Base-by-base conservation (phyloP, 2,797 vertebrate species). In the Acridotheres tristis region DNA sequence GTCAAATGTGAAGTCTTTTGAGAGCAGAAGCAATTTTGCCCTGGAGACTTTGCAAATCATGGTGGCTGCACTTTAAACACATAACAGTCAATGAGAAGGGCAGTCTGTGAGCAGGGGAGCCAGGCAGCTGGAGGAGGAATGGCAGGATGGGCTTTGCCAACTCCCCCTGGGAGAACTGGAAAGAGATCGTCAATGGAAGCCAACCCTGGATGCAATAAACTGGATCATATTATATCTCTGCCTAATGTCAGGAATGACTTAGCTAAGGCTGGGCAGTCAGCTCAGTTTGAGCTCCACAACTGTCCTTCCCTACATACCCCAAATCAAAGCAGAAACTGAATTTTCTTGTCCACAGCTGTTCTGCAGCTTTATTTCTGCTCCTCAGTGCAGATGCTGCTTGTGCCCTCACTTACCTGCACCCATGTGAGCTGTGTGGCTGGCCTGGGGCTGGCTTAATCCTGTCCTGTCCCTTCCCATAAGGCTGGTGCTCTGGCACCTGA, bases 381-480 rank as follows among this genome's bases (percentile, higher is more conserved):
- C 57, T 77, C 1, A 3, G 21, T 55, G 36, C 25, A 17, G 36
- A 54, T 0, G 0, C 43, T 62, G 51, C 40, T 48, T 21, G 7
- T 47, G 57, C 25, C 40, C 8, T 80, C 0, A 0, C 54, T 74
- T 48, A 71, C 4, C 43, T 73, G n/a, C 6, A 9, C 17, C 55
- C 1, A 0, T 0, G 2, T 55, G 50, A 45, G 76, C 51, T 88
- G 36, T 11, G 2, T 17, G 65, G 23, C 63, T 79, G 68, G 19
- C 9, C 40, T 43, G 16, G 51, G 43, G 6, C 50, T 87, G 29
- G 9, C 43, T 89, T 30, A 5, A 14, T 77, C 61, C 45, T 50
- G 10, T 48, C 20, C 40, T 30, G 19, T 72, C 34, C 34, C 2
- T 2, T 69, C 25, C 13, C 0, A 0, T 57, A 67, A 67, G 84